These are phyloP conservation scores for Notoglanidium macrostoma DNA, from an alignment of 2,797 vertebrate genomes.

Conservation along the genomic window DNA sequence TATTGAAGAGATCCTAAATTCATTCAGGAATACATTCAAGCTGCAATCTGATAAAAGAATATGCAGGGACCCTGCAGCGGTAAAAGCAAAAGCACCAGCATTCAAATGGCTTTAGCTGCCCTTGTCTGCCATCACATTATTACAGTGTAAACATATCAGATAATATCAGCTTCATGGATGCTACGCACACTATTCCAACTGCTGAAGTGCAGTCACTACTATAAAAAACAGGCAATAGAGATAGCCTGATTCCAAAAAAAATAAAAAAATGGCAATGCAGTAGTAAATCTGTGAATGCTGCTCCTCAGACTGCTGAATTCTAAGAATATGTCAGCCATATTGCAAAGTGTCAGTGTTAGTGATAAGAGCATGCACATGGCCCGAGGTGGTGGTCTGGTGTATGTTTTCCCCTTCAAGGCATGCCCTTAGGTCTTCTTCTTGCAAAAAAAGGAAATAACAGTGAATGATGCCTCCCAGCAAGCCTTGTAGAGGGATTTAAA, in stretches of 20 bases:
- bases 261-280: no score
- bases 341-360: background rate
- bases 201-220: background rate
- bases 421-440: background rate
- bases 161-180: background rate
- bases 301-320: background rate
- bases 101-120: background rate
- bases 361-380: background rate
- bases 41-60: background rate
- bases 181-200: background rate
- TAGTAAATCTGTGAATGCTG: background rate
- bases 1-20: background rate
- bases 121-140: constrained; percentile 11
- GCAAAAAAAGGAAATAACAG: background rate
- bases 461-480: background rate
- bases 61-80: background rate
- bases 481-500: background rate
- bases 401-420: background rate
- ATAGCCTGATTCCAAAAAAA: background rate
- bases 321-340: background rate
- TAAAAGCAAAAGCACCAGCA: background rate
- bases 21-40: background rate
- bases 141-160: background rate
- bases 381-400: no score
- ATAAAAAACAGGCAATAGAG: background rate